These are phyloP conservation scores for Xenopus tropicalis DNA, from an alignment of 2,113 vertebrate species.

Conservation along the genomic window UCB_Xtro_10.0 CM004446.2:108995001-108995500, in stretches of 20 bases:
- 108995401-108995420: constrained; percentile 5
- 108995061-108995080: not conserved
- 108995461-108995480: not conserved
- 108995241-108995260: constrained; percentile 73
- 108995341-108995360: constrained; percentile 54
- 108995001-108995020: constrained; percentile 1
- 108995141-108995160: constrained; percentile 75
- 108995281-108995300: constrained; percentile 81
- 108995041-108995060: not conserved
- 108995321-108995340: constrained; percentile 79
- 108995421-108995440: not conserved
- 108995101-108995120: constrained; percentile 30
- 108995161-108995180: constrained; percentile 84
- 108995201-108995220: constrained; percentile 74
- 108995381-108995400: constrained; percentile 9
- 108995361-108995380: not conserved
- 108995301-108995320: constrained; percentile 87
- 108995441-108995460: not conserved
- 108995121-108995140: constrained; percentile 23
- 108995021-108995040: constrained; percentile 6
- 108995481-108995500: not conserved
- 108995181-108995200: constrained; percentile 83
- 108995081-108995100: constrained; percentile 19
- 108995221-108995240: constrained; percentile 77
- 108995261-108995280: constrained; percentile 84